Conservation (phyloP, 1,140 invertebrate species). For the Lucilia cuprina region DNA sequence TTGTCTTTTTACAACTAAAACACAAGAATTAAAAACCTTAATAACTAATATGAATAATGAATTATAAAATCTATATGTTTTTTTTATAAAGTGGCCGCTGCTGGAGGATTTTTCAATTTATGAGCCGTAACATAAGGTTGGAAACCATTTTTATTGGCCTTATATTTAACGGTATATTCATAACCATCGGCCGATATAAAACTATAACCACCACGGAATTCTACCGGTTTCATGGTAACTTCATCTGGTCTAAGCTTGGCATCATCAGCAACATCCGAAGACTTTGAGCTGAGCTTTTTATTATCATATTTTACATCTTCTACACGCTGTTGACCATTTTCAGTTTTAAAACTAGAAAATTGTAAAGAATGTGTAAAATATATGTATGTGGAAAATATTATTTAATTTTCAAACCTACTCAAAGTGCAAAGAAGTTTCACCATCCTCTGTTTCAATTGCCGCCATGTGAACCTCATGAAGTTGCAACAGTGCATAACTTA, state of each 20-base stretch:
- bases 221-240: constrained; percentile 46
- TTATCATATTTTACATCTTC: constrained; percentile 53
- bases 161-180: constrained; percentile 71
- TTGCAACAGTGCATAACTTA: neutral
- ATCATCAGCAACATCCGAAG: constrained; percentile 17
- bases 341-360: constrained; percentile 48
- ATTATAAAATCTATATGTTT: neutral
- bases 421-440: constrained; percentile 23
- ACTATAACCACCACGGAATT: constrained; percentile 70
- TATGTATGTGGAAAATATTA: neutral
- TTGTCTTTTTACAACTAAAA: neutral
- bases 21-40: neutral
- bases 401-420: neutral
- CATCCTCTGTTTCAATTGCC: neutral
- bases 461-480: neutral
- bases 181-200: constrained; percentile 74
- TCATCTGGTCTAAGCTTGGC: neutral
- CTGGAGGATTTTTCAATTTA: constrained; percentile 46
- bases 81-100: neutral
- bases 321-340: constrained; percentile 51
- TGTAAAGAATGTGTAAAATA: neutral
- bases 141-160: constrained; percentile 76
- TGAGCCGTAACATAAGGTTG: constrained; percentile 69
- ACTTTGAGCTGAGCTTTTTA: constrained; percentile 20
- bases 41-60: neutral